Conservation (phyloP, 2,113 vertebrate genomes). For the Rhinichthys klamathensis region DNA sequence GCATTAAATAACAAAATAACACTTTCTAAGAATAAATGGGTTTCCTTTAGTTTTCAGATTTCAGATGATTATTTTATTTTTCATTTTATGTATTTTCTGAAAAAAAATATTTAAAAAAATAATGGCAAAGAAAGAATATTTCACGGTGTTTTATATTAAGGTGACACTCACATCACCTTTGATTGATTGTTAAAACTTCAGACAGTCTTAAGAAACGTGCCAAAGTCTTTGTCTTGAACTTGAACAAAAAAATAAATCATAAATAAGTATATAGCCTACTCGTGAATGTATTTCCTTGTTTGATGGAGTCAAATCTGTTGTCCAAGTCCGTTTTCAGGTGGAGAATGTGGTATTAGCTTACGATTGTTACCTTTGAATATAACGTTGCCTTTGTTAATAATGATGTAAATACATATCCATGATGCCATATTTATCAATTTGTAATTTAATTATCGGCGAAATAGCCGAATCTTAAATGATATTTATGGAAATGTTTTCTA, state of each 20-base stretch:
- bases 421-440: slow-evolving; percentile 99
- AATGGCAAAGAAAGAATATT: slow-evolving; percentile 81
- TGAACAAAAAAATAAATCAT: slow-evolving; percentile 82
- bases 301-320: slow-evolving; percentile 95
- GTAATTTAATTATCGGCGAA: slow-evolving; percentile 99
- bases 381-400: slow-evolving; percentile 99
- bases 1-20: slow-evolving; percentile 60
- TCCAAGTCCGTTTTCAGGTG: slow-evolving; percentile 95
- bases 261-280: slow-evolving; percentile 86
- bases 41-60: slow-evolving; percentile 78
- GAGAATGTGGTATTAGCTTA: slow-evolving; percentile 93
- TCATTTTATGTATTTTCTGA: slow-evolving; percentile 85
- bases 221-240: slow-evolving; percentile 99
- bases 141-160: slow-evolving; percentile 87
- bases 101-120: slow-evolving; percentile 79
- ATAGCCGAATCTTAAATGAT: slow-evolving; percentile 98
- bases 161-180: slow-evolving; percentile 87
- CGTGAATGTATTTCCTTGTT: slow-evolving; percentile 99
- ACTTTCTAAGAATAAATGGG: slow-evolving; percentile 78
- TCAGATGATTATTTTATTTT: slow-evolving; percentile 81
- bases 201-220: slow-evolving; percentile 98
- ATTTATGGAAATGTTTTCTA: slow-evolving; percentile 99
- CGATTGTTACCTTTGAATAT: slow-evolving; percentile 97
- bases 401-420: slow-evolving; percentile 99
- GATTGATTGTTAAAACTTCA: slow-evolving; percentile 95